Evolutionary conservation across 2,113 vertebrate species (phyloP).

Genomic region (Willisornis vidua): DNA sequence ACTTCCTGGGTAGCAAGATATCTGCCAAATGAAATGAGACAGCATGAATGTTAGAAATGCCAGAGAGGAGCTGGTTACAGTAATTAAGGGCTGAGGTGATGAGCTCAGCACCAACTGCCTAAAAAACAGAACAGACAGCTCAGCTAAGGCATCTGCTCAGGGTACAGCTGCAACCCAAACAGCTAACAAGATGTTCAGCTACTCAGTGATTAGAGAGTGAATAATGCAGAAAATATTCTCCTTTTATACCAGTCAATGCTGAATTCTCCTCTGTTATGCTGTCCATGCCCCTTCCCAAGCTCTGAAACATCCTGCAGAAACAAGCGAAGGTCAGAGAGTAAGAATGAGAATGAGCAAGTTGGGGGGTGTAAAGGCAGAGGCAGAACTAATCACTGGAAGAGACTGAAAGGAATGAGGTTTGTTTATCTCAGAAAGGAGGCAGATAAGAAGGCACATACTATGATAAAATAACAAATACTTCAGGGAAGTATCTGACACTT

Average conservation of each 20-base stretch:
- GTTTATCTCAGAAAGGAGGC: constrained; percentile 14
- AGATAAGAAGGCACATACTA: not conserved
- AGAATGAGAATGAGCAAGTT: not conserved
- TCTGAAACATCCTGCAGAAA: not conserved
- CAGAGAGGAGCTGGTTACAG: not conserved
- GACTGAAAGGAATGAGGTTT: not conserved
- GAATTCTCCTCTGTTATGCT: not conserved
- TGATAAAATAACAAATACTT: constrained; percentile 24
- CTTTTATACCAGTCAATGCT: not conserved
- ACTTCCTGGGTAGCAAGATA: not conserved
- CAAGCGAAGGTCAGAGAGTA: not conserved
- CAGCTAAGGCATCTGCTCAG: not conserved
- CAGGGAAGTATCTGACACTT: not conserved
- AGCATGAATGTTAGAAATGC: not conserved
- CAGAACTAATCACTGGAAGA: not conserved
- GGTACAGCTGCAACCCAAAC: not conserved
- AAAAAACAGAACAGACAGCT: not conserved
- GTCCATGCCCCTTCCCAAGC: not conserved
- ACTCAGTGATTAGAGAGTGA: not conserved
- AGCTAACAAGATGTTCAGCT: not conserved
- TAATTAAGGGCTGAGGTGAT: constrained; percentile 30
- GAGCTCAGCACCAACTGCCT: not conserved
- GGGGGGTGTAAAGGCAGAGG: not conserved
- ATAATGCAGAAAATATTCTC: not conserved
- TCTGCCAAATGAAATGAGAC: not conserved